phyloP scores from a whole-genome alignment of 2,113 vertebrate species.

The Bos indicus region DNA sequence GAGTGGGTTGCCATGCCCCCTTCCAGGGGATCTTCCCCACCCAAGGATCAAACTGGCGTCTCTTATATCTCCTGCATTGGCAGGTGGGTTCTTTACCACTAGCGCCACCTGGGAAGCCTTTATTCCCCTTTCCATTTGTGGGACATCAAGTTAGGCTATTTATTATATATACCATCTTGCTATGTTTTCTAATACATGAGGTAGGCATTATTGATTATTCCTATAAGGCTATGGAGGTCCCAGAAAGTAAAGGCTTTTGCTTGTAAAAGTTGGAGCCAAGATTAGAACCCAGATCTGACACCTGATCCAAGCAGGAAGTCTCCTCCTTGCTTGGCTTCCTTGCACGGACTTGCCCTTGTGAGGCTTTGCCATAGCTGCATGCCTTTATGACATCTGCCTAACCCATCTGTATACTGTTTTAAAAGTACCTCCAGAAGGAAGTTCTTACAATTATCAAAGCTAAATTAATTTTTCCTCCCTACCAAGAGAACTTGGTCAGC shows the following conservation, averaged over 20 bases:
- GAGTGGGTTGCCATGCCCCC: background rate
- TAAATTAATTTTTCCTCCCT: background rate
- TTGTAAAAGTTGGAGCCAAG: background rate
- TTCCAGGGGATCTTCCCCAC: background rate
- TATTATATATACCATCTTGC: background rate
- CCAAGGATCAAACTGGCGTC: background rate
- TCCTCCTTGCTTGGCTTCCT: background rate
- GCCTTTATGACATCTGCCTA: background rate
- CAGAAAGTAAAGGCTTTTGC: background rate
- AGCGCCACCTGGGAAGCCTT: background rate
- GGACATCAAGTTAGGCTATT: background rate
- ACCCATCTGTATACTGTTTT: background rate
- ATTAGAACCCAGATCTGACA: background rate
- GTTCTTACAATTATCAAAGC: background rate
- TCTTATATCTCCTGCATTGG: background rate
- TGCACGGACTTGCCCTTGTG: rapidly evolving
- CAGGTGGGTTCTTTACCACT: background rate
- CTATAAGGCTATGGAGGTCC: background rate
- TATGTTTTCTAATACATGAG: background rate
- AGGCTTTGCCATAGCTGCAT: background rate
- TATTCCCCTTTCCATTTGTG: background rate
- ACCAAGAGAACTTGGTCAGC: background rate
- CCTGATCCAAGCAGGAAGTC: background rate
- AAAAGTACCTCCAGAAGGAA: background rate
- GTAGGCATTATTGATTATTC: background rate